Conservation (phyloP, 2,113 vertebrate genomes). For the Callipepla californica region DNA sequence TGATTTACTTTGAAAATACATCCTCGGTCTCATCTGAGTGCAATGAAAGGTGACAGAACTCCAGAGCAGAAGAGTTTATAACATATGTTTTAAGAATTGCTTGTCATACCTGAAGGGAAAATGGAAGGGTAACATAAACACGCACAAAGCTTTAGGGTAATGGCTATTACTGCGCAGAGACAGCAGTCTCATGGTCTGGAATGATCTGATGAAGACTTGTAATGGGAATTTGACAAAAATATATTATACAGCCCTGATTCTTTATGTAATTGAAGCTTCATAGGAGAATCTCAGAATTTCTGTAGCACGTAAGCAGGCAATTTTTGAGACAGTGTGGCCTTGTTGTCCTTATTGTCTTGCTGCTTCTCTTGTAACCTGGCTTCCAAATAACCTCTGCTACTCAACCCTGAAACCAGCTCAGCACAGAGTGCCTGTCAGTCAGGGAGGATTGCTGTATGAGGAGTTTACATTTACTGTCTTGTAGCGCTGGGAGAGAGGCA, state of each 20-base stretch:
- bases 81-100: slow-evolving; percentile 19
- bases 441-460: not conserved
- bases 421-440: not conserved
- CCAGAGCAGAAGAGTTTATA: slow-evolving; percentile 43
- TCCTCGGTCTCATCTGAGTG: slow-evolving; percentile 22
- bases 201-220: slow-evolving; percentile 43
- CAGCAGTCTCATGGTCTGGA: not conserved
- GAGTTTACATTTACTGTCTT: not conserved
- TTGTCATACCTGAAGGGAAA: slow-evolving; percentile 64
- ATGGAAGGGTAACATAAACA: slow-evolving; percentile 49
- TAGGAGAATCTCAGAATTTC: not conserved
- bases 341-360: not conserved
- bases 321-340: not conserved
- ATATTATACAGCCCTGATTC: slow-evolving; percentile 20
- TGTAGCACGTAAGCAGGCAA: not conserved
- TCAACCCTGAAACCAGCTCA: not conserved
- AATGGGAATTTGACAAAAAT: not conserved
- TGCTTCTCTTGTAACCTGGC: slow-evolving; percentile 10
- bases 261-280: slow-evolving; percentile 9
- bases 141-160: not conserved
- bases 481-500: not conserved
- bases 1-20: slow-evolving; percentile 54
- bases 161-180: slow-evolving; percentile 6
- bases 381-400: slow-evolving; percentile 41
- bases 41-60: slow-evolving; percentile 57